A percentile compares a stretch with the other conserved stretches of the same genome.
These are phyloP conservation scores for Petrocephalus sullivani DNA, from an alignment of 2,797 vertebrate species.

Conservation along the genomic window DNA sequence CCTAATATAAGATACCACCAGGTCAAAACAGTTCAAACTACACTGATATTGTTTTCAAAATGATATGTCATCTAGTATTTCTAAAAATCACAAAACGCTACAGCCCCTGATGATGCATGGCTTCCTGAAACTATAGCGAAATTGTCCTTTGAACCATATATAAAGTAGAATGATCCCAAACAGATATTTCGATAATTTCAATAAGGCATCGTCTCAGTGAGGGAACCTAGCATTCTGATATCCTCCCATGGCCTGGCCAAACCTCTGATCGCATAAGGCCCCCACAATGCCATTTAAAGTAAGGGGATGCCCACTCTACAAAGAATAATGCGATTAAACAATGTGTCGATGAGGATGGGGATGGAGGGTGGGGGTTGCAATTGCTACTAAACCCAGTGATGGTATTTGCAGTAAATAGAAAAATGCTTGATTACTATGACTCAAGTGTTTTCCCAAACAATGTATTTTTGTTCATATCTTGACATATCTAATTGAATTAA, in stretches of 20 bases:
- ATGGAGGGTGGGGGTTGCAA: not conserved
- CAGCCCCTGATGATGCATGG: not conserved
- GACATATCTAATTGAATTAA: not conserved
- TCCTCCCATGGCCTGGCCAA: not conserved
- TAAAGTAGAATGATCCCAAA: not conserved
- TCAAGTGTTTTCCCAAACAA: not conserved
- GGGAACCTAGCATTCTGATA: not conserved
- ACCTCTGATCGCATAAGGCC: not conserved
- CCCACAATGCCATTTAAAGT: not conserved
- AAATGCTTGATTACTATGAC: not conserved
- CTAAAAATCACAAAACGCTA: not conserved
- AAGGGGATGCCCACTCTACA: not conserved
- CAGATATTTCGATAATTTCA: not conserved
- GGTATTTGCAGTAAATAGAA: conserved; percentile 9
- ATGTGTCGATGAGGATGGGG: not conserved
- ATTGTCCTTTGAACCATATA: not conserved
- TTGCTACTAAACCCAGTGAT: not conserved
- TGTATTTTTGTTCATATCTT: not conserved
- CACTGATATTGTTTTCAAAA: not conserved
- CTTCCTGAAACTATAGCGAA: not conserved
- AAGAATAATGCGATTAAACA: not conserved
- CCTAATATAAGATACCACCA: not conserved
- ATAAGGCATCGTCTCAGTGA: not conserved
- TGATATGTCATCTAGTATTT: not conserved
- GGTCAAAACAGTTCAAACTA: not conserved